Conservation (phyloP, 2,797 vertebrate genomes). For the Acrossocheilus wenchowensis region DNA sequence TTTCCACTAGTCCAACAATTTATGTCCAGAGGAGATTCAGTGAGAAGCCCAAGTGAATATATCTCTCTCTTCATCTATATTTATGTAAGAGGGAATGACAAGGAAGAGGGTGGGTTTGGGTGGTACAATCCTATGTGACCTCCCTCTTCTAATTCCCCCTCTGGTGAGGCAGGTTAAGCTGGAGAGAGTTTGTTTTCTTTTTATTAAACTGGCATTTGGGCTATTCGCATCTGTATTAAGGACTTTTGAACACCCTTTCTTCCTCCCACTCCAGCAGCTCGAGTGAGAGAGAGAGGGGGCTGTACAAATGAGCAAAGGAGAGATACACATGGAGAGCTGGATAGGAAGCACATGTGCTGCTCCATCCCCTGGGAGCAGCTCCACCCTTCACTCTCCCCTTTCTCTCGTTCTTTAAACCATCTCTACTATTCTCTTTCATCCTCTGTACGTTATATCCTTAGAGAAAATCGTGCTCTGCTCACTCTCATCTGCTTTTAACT, state of each 20-base stretch:
- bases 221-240: constrained; percentile 70
- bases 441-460: constrained; percentile 52
- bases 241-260: constrained; percentile 67
- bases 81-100: constrained; percentile 66
- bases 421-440: constrained; percentile 45
- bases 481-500: constrained; percentile 30
- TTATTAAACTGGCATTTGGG: constrained; percentile 79
- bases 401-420: constrained; percentile 16
- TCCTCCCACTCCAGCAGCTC: constrained; percentile 47
- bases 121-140: constrained; percentile 38
- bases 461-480: constrained; percentile 52
- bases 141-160: constrained; percentile 70
- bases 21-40: neutral
- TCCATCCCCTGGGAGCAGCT: constrained; percentile 48
- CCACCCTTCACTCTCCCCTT: constrained; percentile 41
- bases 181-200: constrained; percentile 80
- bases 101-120: constrained; percentile 28
- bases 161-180: constrained; percentile 67
- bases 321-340: constrained; percentile 37
- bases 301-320: constrained; percentile 32
- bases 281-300: neutral
- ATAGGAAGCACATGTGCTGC: constrained; percentile 53
- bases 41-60: constrained; percentile 23
- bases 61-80: constrained; percentile 59
- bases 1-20: neutral